Base-by-base conservation (phyloP, 2,113 vertebrate species). In the Seriola quinqueradiata region DNA sequence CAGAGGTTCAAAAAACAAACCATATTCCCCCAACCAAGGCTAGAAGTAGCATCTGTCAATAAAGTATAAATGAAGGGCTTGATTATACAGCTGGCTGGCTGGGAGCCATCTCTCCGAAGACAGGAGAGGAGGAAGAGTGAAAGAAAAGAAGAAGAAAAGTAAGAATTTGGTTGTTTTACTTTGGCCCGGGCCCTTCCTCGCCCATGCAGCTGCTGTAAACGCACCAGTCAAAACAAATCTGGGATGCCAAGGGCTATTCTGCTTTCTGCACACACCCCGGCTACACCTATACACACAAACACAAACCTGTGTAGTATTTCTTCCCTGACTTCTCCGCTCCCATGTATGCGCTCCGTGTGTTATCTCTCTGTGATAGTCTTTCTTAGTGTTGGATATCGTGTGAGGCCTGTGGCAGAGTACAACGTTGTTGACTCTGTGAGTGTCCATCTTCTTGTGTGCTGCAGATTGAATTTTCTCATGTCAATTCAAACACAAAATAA, bases 41-140 rank as follows among this genome's bases (percentile, higher is more conserved):
- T 88, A 75, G 85, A 89, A 91, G 91, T 92, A 92, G 93, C 91
- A 94, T 94, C 92, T 94, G 93, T 96, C 95, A 96, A 94, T 96
- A 95, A 93, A 92, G 90, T 85, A 86, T 84, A 94, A 93, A 90
- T 91, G 91, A 90, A 92, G 79, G 83, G 70, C 84, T 87, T 94
- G 92, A 93, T 95, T 95, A 92, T 94, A 94, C 94, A 95, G 93
- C 93, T 94, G 93, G 87, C 87, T 94, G 90, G 92, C 90, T 75
- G 2, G 57, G 79, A 90, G 93, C 91, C 93, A 91, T 92, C 61
- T 63, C 89, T 87, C 80, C 63, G 6, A 89, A 83, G 82, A 89
- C 81, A 89, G 80, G 81, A 92, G 80, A 73, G 61, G 81, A 84
- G 69, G 77, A 87, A 54, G 75, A 78, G 75, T 13, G 74, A 82